These are phyloP conservation scores for Pelmatolapia mariae DNA, from an alignment of 2,113 vertebrate genomes.

Conservation along the genomic window DNA sequence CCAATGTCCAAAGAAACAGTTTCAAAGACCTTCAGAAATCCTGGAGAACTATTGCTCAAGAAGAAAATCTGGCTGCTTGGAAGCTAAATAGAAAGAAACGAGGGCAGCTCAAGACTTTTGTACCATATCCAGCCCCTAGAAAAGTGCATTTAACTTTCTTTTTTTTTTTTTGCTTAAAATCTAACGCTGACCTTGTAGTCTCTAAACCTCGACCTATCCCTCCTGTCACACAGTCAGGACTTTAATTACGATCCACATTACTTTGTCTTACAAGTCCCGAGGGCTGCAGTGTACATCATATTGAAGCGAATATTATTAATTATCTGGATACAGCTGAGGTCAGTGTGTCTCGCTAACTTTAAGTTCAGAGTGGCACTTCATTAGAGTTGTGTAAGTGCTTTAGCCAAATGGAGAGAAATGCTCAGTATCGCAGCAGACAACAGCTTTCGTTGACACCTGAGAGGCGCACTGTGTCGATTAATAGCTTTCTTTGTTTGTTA, in stretches of 20 bases:
- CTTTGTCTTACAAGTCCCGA: neutral
- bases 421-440: neutral
- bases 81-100: neutral
- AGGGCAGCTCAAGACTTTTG: neutral
- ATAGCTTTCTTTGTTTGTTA: neutral
- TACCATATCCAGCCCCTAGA: neutral
- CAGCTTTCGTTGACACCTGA: neutral
- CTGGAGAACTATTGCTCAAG: neutral
- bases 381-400: neutral
- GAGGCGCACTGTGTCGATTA: neutral
- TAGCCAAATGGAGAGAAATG: neutral
- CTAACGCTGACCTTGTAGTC: neutral
- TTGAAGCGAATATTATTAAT: constrained; percentile 2
- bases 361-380: neutral
- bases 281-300: neutral
- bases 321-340: constrained; percentile 1
- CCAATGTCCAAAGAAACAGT: neutral
- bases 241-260: constrained; percentile 6
- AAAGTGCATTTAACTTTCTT: neutral
- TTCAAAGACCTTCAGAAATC: neutral
- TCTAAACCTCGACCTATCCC: neutral
- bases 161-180: neutral
- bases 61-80: neutral
- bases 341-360: neutral
- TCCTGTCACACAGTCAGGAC: neutral